Evolutionary conservation across 2,888 invertebrate genomes (phyloP), one percentile per base, ranked within the genome.

Genomic region (Lithophane leautieri): DNA sequence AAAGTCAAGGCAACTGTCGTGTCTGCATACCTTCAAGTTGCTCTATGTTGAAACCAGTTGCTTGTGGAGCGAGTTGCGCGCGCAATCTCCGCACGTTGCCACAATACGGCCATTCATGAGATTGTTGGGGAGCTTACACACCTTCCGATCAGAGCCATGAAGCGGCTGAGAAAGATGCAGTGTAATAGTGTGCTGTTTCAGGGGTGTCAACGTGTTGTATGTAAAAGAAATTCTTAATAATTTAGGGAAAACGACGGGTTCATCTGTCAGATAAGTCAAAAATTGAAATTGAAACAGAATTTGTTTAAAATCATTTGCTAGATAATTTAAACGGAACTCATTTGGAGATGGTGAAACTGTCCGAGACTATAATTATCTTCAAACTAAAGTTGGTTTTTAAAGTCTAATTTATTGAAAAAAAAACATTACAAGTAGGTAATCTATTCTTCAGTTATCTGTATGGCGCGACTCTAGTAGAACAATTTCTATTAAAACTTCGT

Each of bases 41-140:
- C 3, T 91, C 90, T 89, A 34, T 88, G 86, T n/a, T 8, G 34
- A 83, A 86, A 90, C 91, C 91, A 90, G 91, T 91, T 90, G 91
- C 89, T 86, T 66, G 79, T 73, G 61, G 63, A 78, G 78, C 68
- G 65, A 63, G 82, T 81, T 89, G 91, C 91, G 89, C 89, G 90
- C 90, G 91, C 91, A 89, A 82, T 79, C 85, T 72, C 70, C 58
- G 63, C 78, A 79, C 73, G 81, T 74, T 81, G 68, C 73, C 63
- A 72, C 73, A 74, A 58, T 70, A 78, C 72, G 71, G 78, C 73
- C 89, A 89, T 87, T 87, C 87, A 87, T 87, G 73, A 83, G 68
- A 54, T 70, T 58, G 60, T 72, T 34, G 9, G 7, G 66, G 56
- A 58, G 60, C 61, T 58, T 81, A 60, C 69, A 85, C 73, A 85